Conservation (phyloP, 2,113 vertebrate genomes). For the Poecilia latipinna region DNA sequence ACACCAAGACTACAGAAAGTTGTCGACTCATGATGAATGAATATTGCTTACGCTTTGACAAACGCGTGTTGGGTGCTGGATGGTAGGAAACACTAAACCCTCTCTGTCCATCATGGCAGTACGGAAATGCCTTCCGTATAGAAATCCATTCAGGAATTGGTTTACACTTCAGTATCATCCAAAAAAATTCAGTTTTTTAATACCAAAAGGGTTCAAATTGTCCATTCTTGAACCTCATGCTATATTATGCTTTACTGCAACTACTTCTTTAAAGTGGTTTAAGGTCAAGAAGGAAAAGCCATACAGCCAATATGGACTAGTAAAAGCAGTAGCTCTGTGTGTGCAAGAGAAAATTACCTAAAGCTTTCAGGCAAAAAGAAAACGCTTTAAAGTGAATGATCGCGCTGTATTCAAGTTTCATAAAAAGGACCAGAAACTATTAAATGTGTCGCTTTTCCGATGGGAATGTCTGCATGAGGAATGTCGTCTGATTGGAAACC, state of each 20-base stretch:
- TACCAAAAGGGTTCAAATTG: too few relatives aligned
- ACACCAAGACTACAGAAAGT: slow-evolving; percentile 57
- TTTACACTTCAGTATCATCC: not conserved
- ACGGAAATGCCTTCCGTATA: not conserved
- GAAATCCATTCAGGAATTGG: not conserved
- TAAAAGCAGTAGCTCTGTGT: not conserved
- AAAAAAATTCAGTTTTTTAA: not conserved
- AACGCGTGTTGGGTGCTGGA: not conserved
- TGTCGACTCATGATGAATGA: slow-evolving; percentile 59
- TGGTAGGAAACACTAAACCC: not conserved
- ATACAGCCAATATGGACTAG: not conserved
- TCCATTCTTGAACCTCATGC: not conserved
- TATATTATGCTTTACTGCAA: too few relatives aligned
- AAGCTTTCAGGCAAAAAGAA: slow-evolving; percentile 2
- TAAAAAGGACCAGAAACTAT: not conserved
- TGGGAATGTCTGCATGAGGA: slow-evolving; percentile 79
- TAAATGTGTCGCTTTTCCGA: slow-evolving; percentile 25
- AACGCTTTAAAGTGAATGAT: not conserved
- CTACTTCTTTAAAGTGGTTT: not conserved
- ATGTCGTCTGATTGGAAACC: slow-evolving; percentile 59
- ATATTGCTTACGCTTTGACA: slow-evolving; percentile 64
- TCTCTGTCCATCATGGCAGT: not conserved
- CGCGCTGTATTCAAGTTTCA: not conserved
- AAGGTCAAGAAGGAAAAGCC: slow-evolving; percentile 4
- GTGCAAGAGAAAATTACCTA: not conserved